Conservation (phyloP, 2,113 vertebrate genomes). For the Scartelaos histophorus region DNA sequence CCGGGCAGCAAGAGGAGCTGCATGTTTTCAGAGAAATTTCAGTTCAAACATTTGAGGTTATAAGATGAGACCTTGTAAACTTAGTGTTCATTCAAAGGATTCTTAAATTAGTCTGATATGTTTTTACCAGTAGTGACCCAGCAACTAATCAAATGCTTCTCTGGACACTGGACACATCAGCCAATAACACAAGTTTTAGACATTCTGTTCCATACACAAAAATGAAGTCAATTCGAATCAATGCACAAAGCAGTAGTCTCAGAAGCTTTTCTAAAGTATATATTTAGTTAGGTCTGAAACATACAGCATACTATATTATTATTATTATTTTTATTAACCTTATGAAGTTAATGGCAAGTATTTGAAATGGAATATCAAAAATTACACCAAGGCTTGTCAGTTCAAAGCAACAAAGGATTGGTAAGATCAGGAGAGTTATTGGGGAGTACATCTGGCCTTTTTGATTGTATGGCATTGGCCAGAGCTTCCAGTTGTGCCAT, state of each 20-base stretch:
- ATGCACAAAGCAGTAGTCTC: neutral
- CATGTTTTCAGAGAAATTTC: no score
- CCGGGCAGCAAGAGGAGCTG: no score
- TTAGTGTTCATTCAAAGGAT: no score
- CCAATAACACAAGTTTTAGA: neutral
- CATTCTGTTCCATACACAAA: neutral
- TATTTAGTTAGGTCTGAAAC: neutral
- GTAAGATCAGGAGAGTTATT: neutral
- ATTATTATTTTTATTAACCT: neutral
- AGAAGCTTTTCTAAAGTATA: neutral
- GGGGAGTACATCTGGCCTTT: constrained; percentile 7
- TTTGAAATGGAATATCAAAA: neutral
- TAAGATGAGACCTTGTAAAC: no score
- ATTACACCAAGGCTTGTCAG: neutral
- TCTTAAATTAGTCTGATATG: no score
- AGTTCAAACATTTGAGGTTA: no score
- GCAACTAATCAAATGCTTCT: no score
- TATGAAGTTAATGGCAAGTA: neutral
- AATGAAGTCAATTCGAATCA: neutral
- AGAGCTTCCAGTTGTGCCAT: constrained; percentile 66
- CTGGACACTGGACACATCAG: no score
- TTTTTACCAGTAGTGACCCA: no score
- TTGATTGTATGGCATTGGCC: constrained; percentile 38
- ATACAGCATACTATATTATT: neutral
- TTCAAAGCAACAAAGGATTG: constrained; percentile 31